These are phyloP conservation scores for Champsocephalus gunnari DNA, from an alignment of 2,797 vertebrate genomes.

Conservation along the genomic window DNA sequence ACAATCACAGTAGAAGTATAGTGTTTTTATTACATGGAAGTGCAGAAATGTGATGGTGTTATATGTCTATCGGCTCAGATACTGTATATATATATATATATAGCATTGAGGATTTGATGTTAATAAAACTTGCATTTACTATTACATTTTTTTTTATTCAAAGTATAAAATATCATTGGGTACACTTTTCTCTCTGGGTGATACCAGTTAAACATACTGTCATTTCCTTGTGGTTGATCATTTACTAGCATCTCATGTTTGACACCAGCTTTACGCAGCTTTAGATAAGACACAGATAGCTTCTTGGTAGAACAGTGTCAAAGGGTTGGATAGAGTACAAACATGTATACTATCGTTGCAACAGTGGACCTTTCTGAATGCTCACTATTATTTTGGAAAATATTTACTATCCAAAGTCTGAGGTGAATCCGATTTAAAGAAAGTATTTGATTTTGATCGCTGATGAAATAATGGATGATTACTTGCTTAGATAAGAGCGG, in stretches of 20 bases:
- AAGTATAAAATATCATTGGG: slow-evolving; percentile 9
- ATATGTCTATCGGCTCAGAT: too few relatives aligned
- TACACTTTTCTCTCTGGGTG: slow-evolving; percentile 2
- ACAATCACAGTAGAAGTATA: neutral
- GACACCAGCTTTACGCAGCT: slow-evolving; percentile 60
- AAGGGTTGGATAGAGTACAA: slow-evolving; percentile 8
- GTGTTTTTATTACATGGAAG: neutral
- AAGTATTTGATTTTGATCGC: slow-evolving; percentile 48
- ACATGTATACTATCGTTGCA: slow-evolving; percentile 7
- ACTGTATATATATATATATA: too few relatives aligned
- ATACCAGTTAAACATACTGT: slow-evolving; percentile 39
- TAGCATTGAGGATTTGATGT: neutral
- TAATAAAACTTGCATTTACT: neutral
- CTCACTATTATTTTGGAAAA: slow-evolving; percentile 7
- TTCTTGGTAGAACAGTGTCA: slow-evolving; percentile 44
- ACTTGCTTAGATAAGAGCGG: slow-evolving; percentile 62
- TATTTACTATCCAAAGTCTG: neutral
- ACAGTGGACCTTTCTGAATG: neutral
- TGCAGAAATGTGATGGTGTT: neutral
- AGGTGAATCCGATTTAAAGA: slow-evolving; percentile 32
- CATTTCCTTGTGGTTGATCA: slow-evolving; percentile 62
- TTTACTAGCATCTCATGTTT: slow-evolving; percentile 68
- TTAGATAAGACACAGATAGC: slow-evolving; percentile 64
- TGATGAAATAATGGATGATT: slow-evolving; percentile 66
- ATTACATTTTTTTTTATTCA: neutral